Conservation (phyloP, 2,113 vertebrate genomes). For the Tretioscincus oriximinensis region DNA sequence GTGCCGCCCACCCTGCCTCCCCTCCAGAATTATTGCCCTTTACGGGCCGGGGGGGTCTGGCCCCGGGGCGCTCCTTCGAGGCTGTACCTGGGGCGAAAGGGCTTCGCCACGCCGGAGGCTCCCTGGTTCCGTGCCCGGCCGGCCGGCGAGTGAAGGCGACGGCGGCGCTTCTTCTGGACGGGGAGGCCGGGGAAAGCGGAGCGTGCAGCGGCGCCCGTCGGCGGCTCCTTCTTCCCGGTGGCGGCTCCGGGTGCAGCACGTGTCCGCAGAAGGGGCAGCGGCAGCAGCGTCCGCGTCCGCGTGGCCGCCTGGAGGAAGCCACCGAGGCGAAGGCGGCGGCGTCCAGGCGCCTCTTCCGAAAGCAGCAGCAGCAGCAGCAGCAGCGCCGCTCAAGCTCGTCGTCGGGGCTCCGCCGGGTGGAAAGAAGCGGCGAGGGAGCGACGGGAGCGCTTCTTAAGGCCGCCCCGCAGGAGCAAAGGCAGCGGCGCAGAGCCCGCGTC, state of each 20-base stretch:
- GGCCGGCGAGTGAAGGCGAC: not conserved
- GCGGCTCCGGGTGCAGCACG: not conserved
- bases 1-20: too few species aligned
- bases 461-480: slow-evolving; percentile 32
- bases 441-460: slow-evolving; percentile 51
- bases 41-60: not conserved
- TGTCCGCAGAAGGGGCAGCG: not conserved
- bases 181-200: not conserved
- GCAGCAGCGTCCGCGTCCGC: not conserved
- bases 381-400: slow-evolving; percentile 36
- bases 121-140: slow-evolving; percentile 30
- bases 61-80: not conserved
- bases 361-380: slow-evolving; percentile 26
- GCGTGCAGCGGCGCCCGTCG: not conserved
- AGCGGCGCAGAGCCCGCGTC: not conserved
- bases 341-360: slow-evolving; percentile 40
- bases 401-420: slow-evolving; percentile 1
- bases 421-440: not conserved
- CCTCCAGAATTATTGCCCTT: too few species aligned
- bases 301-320: not conserved
- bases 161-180: not conserved
- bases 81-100: slow-evolving; percentile 52
- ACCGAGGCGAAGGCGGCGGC: not conserved
- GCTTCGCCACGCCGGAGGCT: slow-evolving; percentile 1
- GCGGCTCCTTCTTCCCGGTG: not conserved